Evolutionary conservation across 1,140 invertebrate species (phyloP).

Genomic region (Bombus consobrinus): DNA sequence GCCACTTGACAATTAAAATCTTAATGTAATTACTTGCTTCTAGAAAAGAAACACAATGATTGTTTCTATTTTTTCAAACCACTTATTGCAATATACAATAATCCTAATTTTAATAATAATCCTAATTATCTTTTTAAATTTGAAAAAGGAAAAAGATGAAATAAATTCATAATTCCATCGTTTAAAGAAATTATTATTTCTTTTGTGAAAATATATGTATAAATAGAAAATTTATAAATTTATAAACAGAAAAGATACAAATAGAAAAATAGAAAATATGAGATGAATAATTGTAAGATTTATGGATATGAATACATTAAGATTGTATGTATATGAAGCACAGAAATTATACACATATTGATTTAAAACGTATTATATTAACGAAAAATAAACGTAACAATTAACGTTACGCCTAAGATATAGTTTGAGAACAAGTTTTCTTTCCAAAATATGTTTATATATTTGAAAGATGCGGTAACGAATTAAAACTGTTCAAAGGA

Average conservation of each 20-base stretch:
- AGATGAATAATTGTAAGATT: background rate
- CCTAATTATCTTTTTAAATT: background rate
- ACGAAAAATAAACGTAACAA: background rate
- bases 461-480: background rate
- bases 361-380: background rate
- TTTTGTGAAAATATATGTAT: background rate
- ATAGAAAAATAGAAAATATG: background rate
- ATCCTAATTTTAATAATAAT: background rate
- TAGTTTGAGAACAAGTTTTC: background rate
- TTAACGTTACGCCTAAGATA: background rate
- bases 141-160: background rate
- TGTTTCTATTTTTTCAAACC: background rate
- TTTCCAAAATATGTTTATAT: background rate
- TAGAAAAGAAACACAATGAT: background rate
- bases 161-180: background rate
- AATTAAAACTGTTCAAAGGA: background rate
- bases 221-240: background rate
- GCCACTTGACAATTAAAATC: slow-evolving; percentile 25
- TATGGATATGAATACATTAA: background rate
- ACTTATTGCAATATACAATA: background rate
- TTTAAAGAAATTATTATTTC: background rate
- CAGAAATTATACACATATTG: background rate
- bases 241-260: background rate
- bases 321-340: background rate
- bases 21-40: background rate